Evolutionary conservation across 2,797 vertebrate genomes (phyloP), one percentile per base, ranked within the genome.

Genomic region (Trichosurus vulpecula): DNA sequence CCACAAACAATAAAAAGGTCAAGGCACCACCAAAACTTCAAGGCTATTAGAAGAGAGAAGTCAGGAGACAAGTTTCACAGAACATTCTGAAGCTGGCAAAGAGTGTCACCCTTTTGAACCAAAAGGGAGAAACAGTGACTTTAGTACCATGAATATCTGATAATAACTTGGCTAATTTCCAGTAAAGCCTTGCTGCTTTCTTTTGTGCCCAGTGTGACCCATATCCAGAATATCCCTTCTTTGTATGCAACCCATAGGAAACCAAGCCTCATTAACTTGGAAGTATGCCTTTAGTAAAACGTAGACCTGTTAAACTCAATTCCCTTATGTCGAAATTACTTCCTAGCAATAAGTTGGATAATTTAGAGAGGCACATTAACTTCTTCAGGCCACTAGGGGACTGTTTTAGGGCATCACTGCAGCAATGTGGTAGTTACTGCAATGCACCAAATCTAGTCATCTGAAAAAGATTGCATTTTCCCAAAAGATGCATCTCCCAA

Each of bases 261-360:
- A 87, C 74, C 74, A 87, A 87, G 74, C 74, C 41, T 87, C 74
- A 87, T 87, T 87, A 87, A 87, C 74, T 87, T 51, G 74, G 74
- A 87, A 87, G 74, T 51, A 51, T 87, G 74, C 74, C 74, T 3
- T 87, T 87, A 87, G 74, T 87, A 51, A 87, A 87, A 87, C 74
- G 22, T 87, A 87, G 74, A 47, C 74, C 74, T 87, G 74, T 51
- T 87, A 87, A 51, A 10, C 74, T 87, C 74, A 87, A 87, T 51
- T 87, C 74, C 74, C 74, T 87, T 87, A 87, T 87, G 41, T 87
- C 41, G 51, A 87, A 87, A 87, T 87, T 87, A 51, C 74, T 51
- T 87, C 74, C 74, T 51, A 27, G 25, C 74, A 87, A 51, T 87
- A 87, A 87, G 74, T 51, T 87, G 9, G 74, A 87, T 87, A 87